A percentile compares a stretch with the other conserved stretches of the same genome.
phyloP scores from a whole-genome alignment of 2,113 vertebrate genomes.

The Castor canadensis region DNA sequence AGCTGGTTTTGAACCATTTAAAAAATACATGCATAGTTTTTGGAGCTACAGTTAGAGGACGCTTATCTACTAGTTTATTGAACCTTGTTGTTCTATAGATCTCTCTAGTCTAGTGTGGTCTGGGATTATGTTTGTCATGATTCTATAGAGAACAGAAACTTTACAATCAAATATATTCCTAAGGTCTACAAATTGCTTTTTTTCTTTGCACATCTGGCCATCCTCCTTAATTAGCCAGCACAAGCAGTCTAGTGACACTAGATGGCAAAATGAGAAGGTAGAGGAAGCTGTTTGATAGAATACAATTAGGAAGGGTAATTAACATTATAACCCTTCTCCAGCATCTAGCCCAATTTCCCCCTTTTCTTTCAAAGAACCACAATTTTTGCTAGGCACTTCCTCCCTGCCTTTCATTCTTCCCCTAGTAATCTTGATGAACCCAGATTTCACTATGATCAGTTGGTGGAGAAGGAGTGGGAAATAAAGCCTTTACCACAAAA shows the following conservation, averaged over 20 bases:
- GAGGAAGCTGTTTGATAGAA: background rate
- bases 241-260: background rate
- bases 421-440: background rate
- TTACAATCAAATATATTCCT: background rate
- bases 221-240: background rate
- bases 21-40: background rate
- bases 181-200: background rate
- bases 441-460: background rate
- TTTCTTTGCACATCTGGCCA: background rate
- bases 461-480: background rate
- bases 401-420: background rate
- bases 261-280: background rate
- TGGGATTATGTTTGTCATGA: background rate
- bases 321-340: background rate
- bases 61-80: background rate
- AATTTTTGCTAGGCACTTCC: background rate
- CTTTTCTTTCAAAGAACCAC: constrained; percentile 23
- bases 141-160: background rate
- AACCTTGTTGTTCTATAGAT: background rate
- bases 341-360: background rate
- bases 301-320: background rate
- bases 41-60: background rate
- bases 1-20: background rate
- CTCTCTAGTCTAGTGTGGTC: background rate
- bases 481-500: background rate